phyloP scores from a whole-genome alignment of 1,140 invertebrate genomes.

The Drosophila baimaii region DNA sequence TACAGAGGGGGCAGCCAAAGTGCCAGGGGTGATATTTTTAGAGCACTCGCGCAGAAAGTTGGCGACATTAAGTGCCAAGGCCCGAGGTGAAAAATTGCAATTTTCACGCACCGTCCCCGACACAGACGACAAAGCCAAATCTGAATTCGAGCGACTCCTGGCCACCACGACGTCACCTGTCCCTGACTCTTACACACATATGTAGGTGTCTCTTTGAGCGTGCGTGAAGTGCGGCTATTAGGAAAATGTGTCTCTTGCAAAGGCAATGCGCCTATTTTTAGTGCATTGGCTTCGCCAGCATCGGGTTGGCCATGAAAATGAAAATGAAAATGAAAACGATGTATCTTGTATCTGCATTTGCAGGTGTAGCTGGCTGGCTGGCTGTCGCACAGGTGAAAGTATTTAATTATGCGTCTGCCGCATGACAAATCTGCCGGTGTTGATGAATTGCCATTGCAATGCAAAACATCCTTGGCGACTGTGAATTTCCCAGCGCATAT shows the following conservation, averaged over 20 bases:
- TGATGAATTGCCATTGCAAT: constrained; percentile 72
- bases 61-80: constrained; percentile 33
- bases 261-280: constrained; percentile 76
- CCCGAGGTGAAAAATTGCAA: constrained; percentile 64
- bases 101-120: constrained; percentile 59
- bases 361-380: constrained; percentile 4
- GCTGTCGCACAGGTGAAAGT: constrained; percentile 69
- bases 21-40: constrained; percentile 18
- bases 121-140: not conserved
- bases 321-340: constrained; percentile 32
- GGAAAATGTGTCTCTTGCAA: constrained; percentile 66
- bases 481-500: constrained; percentile 36
- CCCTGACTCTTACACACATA: constrained; percentile 9
- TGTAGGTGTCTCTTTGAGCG: constrained; percentile 52
- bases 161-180: constrained; percentile 24
- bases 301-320: constrained; percentile 69
- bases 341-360: constrained; percentile 50
- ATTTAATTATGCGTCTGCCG: constrained; percentile 76
- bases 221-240: constrained; percentile 76
- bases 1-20: too few species aligned
- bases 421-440: constrained; percentile 76
- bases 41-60: constrained; percentile 24
- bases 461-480: constrained; percentile 67
- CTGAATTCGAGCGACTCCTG: constrained; percentile 24
- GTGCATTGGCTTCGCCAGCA: constrained; percentile 69